Conservation (phyloP, 2,888 invertebrate genomes). For the Gastracanthus pulcherrimus region DNA sequence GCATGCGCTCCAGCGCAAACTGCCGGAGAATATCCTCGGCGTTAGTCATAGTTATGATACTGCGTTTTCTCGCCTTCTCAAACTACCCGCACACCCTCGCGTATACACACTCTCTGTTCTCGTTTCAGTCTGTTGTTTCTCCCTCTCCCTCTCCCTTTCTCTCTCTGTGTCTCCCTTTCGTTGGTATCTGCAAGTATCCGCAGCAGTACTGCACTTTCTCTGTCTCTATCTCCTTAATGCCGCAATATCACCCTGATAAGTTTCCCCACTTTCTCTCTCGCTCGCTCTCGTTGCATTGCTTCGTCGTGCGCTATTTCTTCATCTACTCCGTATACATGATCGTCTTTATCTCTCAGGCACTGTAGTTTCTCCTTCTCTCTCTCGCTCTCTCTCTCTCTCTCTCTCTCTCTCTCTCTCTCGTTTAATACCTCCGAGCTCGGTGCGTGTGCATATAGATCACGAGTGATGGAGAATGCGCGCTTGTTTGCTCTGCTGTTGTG, state of each 20-base stretch:
- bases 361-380: neutral
- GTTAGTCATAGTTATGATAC: conserved; percentile 38
- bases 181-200: neutral
- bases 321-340: neutral
- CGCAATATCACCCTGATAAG: neutral
- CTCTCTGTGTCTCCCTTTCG: no score
- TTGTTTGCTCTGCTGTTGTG: no score
- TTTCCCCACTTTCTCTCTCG: no score
- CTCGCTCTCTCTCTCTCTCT: neutral
- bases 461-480: no score
- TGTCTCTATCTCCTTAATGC: neutral
- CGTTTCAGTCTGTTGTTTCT: neutral
- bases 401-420: no score
- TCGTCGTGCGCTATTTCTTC: neutral
- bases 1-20: neutral
- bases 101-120: neutral
- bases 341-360: neutral
- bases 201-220: neutral
- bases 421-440: no score
- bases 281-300: neutral
- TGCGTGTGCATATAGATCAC: no score
- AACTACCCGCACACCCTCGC: neutral
- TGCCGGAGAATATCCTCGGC: conserved; percentile 14
- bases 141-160: neutral
- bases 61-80: conserved; percentile 22